Conservation (phyloP, 2,888 invertebrate genomes). For the Cephus nigrinus region DNA sequence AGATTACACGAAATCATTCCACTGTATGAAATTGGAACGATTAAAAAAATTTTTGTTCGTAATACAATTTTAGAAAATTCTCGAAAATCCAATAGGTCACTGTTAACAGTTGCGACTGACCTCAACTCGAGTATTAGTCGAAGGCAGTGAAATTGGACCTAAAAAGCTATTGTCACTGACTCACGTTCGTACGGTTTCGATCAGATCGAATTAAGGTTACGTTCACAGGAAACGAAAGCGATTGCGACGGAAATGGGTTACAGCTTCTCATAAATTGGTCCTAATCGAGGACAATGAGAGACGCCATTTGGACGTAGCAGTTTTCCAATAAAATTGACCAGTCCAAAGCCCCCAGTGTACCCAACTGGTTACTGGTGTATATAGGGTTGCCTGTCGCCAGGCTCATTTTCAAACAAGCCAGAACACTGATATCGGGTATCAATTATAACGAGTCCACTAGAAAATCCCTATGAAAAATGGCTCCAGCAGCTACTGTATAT, state of each 20-base stretch:
- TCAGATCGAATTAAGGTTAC: slow-evolving; percentile 54
- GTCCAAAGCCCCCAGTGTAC: not conserved
- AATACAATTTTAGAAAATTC: not conserved
- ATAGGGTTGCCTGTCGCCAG: not conserved
- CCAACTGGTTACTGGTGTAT: not conserved
- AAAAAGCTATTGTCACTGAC: slow-evolving; percentile 48
- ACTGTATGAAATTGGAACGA: not conserved
- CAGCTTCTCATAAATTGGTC: not conserved
- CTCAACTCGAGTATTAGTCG: not conserved
- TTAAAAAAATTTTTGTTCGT: not conserved
- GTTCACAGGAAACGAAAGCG: slow-evolving; percentile 39
- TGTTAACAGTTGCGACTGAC: not conserved
- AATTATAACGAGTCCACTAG: not conserved
- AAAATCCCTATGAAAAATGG: not conserved
- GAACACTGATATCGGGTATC: not conserved
- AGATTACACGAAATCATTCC: not conserved
- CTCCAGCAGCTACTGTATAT: not conserved
- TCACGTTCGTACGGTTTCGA: slow-evolving; percentile 56
- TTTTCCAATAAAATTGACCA: not conserved
- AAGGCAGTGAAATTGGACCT: slow-evolving; percentile 32
- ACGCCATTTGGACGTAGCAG: not conserved
- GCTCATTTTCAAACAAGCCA: not conserved
- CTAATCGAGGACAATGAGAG: not conserved
- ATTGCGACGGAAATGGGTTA: slow-evolving; percentile 45
- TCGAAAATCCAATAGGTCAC: not conserved